Conservation (phyloP, 23 tunicate genomes). For the Corella eumyota region DNA sequence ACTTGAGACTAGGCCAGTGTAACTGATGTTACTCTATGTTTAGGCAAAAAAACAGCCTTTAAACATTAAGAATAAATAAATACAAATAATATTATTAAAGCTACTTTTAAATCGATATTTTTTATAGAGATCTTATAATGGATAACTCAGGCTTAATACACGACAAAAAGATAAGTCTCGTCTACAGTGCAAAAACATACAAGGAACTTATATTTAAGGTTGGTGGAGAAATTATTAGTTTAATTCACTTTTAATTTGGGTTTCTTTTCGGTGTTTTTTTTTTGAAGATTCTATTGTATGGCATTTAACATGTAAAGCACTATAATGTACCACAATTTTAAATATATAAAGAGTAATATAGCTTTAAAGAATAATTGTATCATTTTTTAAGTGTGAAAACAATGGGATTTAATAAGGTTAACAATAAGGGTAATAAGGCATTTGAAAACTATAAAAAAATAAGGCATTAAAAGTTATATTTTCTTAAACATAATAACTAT, state of each 20-base stretch:
- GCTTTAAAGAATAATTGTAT: too few species aligned
- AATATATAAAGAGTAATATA: not conserved
- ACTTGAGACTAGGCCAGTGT: too few species aligned
- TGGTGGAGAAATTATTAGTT: not conserved
- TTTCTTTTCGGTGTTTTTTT: not conserved
- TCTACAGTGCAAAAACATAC: slow-evolving; percentile 49
- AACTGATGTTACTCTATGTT: too few species aligned
- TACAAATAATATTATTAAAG: too few species aligned
- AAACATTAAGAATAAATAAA: too few species aligned
- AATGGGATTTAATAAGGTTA: too few species aligned
- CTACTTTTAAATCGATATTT: too few species aligned
- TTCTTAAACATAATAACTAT: too few species aligned
- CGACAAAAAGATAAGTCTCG: slow-evolving; percentile 8
- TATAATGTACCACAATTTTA: not conserved
- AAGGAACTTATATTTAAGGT: slow-evolving; percentile 69
- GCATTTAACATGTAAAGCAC: not conserved
- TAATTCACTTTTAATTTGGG: not conserved
- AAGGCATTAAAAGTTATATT: not conserved
- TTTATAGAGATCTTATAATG: not conserved
- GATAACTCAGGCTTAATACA: not conserved
- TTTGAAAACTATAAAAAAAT: not conserved
- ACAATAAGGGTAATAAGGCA: too few species aligned
- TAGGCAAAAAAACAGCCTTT: too few species aligned
- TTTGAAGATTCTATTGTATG: slow-evolving; percentile 1
- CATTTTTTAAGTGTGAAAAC: too few species aligned